Conservation (phyloP, 2,113 vertebrate species). For the Bufo gargarizans region DNA sequence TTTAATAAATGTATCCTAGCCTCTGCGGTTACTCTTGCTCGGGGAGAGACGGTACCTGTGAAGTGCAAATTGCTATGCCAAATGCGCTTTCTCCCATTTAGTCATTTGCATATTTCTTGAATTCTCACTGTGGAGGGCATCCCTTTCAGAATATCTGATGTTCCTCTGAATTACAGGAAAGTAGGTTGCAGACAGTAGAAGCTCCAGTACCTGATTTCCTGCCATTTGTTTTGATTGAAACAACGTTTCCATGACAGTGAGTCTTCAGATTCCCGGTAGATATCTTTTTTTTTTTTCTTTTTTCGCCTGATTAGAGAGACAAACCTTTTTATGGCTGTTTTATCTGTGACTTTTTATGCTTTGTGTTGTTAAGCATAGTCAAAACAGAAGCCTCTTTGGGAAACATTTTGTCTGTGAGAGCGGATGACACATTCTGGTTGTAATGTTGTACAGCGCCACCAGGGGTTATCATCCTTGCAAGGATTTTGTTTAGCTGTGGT, state of each 20-base stretch:
- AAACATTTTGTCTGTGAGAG: conserved; percentile 49
- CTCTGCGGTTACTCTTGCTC: neutral
- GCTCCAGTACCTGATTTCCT: conserved; percentile 16
- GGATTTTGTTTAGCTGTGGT: conserved; percentile 25
- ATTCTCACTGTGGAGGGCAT: neutral
- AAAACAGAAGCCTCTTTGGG: conserved; percentile 39
- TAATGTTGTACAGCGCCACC: conserved; percentile 35
- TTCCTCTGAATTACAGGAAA: neutral
- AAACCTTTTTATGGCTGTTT: conserved; percentile 36
- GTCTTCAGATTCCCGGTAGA: conserved; percentile 37
- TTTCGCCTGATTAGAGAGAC: conserved; percentile 30
- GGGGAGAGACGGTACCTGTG: neutral
- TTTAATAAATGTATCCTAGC: neutral
- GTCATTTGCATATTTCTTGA: neutral
- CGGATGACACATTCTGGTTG: conserved; percentile 33
- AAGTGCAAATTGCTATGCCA: conserved; percentile 1
- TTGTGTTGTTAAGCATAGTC: conserved; percentile 45
- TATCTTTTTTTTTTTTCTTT: neutral
- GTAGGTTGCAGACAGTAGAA: neutral
- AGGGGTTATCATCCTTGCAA: conserved; percentile 31
- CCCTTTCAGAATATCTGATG: neutral
- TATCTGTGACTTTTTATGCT: conserved; percentile 39
- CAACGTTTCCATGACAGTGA: conserved; percentile 34
- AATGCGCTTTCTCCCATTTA: neutral
- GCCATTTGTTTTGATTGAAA: conserved; percentile 32